Conservation (phyloP, 2,113 vertebrate genomes). For the Panthera uncia region DNA sequence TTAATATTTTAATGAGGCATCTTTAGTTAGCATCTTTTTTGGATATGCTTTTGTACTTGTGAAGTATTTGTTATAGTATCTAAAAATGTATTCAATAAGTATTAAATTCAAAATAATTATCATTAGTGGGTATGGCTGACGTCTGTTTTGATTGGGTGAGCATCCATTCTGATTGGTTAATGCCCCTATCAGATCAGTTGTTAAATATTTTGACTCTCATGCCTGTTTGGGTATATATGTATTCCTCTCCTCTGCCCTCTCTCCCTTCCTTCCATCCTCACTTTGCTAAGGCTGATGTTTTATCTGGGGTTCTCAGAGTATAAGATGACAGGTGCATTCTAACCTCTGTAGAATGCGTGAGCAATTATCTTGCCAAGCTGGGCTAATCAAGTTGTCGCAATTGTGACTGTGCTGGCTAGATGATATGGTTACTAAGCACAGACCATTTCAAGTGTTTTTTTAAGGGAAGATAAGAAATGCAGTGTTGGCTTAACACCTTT, state of each 20-base stretch:
- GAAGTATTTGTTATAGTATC: constrained; percentile 18
- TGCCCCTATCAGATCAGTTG: not conserved
- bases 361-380: not conserved
- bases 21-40: not conserved
- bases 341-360: not conserved
- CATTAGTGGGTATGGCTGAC: not conserved
- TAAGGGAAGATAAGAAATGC: not conserved
- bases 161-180: not conserved
- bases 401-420: not conserved
- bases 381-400: not conserved
- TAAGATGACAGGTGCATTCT: not conserved
- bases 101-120: not conserved
- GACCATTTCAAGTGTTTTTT: not conserved
- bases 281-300: not conserved
- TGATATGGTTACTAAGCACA: not conserved
- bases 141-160: not conserved
- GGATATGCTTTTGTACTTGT: not conserved
- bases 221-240: not conserved
- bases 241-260: not conserved
- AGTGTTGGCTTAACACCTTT: not conserved
- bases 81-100: not conserved
- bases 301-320: not conserved
- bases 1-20: not conserved
- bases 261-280: accelerated
- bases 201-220: not conserved